Conservation (phyloP, 2,888 invertebrate genomes). For the Macroteleia sp. region DNA sequence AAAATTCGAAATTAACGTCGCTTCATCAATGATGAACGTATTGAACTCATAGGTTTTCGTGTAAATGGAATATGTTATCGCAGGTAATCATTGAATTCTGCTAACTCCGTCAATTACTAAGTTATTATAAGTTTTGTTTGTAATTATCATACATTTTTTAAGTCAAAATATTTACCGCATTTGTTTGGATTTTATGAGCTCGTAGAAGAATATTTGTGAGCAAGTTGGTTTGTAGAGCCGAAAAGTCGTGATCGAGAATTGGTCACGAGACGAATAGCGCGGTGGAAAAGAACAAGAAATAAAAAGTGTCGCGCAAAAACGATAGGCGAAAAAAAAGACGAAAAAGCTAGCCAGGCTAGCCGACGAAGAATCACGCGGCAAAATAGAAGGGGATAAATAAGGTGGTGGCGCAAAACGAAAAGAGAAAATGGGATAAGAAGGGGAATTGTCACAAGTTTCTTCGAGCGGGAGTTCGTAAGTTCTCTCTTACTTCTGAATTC, state of each 20-base stretch:
- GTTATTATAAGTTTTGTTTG: too few species aligned
- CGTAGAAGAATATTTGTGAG: background rate
- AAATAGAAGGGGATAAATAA: constrained; percentile 54
- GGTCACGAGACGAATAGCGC: constrained; percentile 31
- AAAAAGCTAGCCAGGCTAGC: constrained; percentile 37
- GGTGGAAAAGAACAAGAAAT: constrained; percentile 7
- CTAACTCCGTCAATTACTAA: too few species aligned
- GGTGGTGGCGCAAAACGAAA: constrained; percentile 54
- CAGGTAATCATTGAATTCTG: too few species aligned
- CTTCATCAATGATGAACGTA: too few species aligned
- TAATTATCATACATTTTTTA: too few species aligned
- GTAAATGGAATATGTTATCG: too few species aligned
- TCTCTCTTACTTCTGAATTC: too few species aligned
- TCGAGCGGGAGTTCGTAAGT: constrained; percentile 68
- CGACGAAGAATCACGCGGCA: constrained; percentile 33
- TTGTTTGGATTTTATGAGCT: background rate
- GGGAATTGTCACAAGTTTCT: constrained; percentile 69
- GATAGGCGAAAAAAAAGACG: constrained; percentile 26
- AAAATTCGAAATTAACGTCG: too few species aligned
- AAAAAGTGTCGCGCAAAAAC: constrained; percentile 12
- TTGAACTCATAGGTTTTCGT: too few species aligned
- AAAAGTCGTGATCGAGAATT: constrained; percentile 29
- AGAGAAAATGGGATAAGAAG: constrained; percentile 49
- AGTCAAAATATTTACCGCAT: background rate
- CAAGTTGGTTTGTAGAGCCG: constrained; percentile 11